Base-by-base conservation (phyloP, 2,888 invertebrate species). In the Sinopyrophorus schimmeli region DNA sequence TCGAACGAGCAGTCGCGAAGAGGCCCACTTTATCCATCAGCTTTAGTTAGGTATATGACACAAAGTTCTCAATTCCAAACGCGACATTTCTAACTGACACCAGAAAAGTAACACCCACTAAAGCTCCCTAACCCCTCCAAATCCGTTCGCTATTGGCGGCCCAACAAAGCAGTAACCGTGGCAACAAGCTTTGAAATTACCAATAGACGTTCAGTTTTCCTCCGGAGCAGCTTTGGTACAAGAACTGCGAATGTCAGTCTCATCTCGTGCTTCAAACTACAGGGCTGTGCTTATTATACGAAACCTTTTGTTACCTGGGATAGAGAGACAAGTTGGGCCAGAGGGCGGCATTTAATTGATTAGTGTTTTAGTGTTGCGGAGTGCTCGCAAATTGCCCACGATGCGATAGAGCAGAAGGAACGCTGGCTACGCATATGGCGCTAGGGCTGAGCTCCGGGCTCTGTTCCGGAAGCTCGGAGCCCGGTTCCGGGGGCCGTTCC, bases 371-470 rank as follows among this genome's bases (percentile, higher is more conserved):
- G n/a, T n/a, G n/a, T n/a, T n/a, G n/a, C n/a, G n/a, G n/a, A n/a
- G n/a, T n/a, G n/a, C n/a, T n/a, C n/a, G n/a, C n/a, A n/a, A n/a
- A n/a, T n/a, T n/a, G n/a, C n/a, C n/a, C n/a, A n/a, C n/a, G n/a
- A n/a, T n/a, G n/a, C n/a, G n/a, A n/a, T n/a, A n/a, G n/a, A n/a
- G n/a, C n/a, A n/a, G n/a, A 42, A 34, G 57, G 54, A 63, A 71
- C 66, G 56, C 73, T 72, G 71, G 72, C 73, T 59, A 69, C 72
- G 31, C 74, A 72, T 67, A 78, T 76, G 76, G 76, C 74, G 62
- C 73, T 78, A 60, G 74, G 75, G 61, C 73, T 76, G 63, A 76
- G 74, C 73, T 76, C 78, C 68, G 77, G 78, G 68, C 73, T 77
- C 68, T 77, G 77, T 69, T 69, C 73, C 66, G 70, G 67, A 54